phyloP scores from a whole-genome alignment of 2,113 vertebrate genomes.

The Charina bottae region DNA sequence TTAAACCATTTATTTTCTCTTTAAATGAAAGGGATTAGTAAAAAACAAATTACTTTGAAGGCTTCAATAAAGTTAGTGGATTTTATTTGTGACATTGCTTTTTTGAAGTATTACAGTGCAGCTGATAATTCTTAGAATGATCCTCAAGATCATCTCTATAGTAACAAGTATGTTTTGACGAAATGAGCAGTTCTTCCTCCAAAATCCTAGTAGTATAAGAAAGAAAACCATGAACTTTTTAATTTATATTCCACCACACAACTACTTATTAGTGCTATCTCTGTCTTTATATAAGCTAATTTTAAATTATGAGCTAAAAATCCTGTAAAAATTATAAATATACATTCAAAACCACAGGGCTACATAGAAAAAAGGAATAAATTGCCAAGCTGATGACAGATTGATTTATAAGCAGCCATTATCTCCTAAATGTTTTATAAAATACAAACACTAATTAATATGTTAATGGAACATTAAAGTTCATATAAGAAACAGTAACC shows the following conservation, averaged over 20 bases:
- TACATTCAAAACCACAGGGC: neutral
- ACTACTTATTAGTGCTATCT: too few species aligned
- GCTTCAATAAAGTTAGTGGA: neutral
- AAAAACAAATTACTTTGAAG: neutral
- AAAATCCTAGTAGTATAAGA: slow-evolving; percentile 1
- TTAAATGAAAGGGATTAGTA: neutral
- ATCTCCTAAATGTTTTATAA: neutral
- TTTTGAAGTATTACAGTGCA: slow-evolving; percentile 13
- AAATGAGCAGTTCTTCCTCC: slow-evolving; percentile 4
- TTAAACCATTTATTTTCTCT: neutral
- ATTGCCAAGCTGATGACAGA: neutral
- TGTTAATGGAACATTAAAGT: too few species aligned
- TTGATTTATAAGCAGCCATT: neutral
- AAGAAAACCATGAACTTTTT: neutral
- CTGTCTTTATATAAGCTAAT: too few species aligned
- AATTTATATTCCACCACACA: neutral
- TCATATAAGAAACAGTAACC: neutral
- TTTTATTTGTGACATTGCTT: neutral
- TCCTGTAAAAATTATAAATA: neutral
- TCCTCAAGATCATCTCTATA: neutral
- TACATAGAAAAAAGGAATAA: neutral
- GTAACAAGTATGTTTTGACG: neutral
- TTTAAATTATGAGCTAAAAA: too few species aligned
- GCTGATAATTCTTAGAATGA: neutral
- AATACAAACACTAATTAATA: neutral